Evolutionary conservation across 1,140 invertebrate species (phyloP), one percentile per base, ranked within the genome.

Genomic region (Aphelinus certus): DNA sequence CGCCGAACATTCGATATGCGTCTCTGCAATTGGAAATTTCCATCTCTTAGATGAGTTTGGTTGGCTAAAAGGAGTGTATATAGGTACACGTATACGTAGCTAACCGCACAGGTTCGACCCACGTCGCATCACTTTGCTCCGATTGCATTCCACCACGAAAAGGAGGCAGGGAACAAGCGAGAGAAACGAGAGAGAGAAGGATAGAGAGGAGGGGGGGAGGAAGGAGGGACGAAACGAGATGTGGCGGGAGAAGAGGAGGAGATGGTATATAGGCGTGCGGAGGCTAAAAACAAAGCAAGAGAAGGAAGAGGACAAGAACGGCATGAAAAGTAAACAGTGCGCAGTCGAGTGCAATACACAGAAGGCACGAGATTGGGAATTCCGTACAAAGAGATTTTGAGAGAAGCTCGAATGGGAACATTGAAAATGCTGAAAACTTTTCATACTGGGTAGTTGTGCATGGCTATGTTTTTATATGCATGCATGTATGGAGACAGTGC

Each of bases 131-230:
- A 77, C 79, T 79, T 81, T 84, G 81, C 81, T 84, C 82, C 79
- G 79, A 82, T 84, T 84, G 82, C 82, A 84, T 84, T 84, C 81
- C 82, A 75, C 57, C 68, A 62, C 66, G 77, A 76, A 71, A 67
- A 72, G 63, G 74, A 81, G 72, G 79, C 9, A 7, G 69, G 6
- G 67, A 58, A 45, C 48, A 57, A 61, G 67, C 53, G 47, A 46
- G 4, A 42, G 69, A 46, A 26, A 43, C 26, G 49, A 47, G 10
- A n/a, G n/a, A 48, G 61, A 64, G 58, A 71, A 43, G 63, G 53
- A 74, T n/a, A 72, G 46, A 65, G 42, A 62, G 60, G 49, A 48
- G 7, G 49, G 55, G 9, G 53, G 56, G 26, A 26, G 26, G 26
- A 26, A 26, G 26, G 26, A 26, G 26, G 57, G 26, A 60, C 26